These are phyloP conservation scores for mouse (Mus musculus) DNA, from an alignment of 2,113 vertebrate species.

Conservation along the genomic window DNA sequence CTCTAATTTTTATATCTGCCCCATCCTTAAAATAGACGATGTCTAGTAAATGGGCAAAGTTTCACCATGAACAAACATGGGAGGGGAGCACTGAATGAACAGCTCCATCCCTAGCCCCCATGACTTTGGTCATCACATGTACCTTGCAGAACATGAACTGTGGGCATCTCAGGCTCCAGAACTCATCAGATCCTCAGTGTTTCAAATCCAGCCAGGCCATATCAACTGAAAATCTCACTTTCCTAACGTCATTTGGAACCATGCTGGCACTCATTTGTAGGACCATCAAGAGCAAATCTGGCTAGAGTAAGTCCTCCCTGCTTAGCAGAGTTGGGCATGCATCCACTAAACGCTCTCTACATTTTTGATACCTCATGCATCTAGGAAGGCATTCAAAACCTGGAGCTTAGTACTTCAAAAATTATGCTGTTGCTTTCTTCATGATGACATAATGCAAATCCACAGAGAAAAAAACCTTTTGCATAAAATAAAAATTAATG, in stretches of 20 bases:
- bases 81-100: background rate
- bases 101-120: background rate
- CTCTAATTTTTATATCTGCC: background rate
- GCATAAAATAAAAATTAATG: background rate
- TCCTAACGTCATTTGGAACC: background rate
- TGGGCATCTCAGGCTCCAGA: background rate
- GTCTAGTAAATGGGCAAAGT: background rate
- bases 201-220: background rate
- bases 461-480: background rate
- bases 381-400: background rate
- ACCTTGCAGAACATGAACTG: background rate
- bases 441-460: slow-evolving; percentile 21
- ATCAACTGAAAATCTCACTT: background rate
- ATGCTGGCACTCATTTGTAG: background rate
- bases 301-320: background rate
- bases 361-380: background rate
- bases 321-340: background rate
- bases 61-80: background rate
- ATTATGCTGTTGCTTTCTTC: background rate
- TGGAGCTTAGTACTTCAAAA: background rate
- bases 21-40: background rate
- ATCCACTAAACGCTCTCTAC: background rate
- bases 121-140: fast-evolving
- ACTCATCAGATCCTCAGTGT: background rate
- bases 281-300: background rate